A percentile compares a stretch with the other conserved stretches of the same genome.
Evolutionary conservation across 2,797 vertebrate species (phyloP).

Genomic region (Graptemys geographica): DNA sequence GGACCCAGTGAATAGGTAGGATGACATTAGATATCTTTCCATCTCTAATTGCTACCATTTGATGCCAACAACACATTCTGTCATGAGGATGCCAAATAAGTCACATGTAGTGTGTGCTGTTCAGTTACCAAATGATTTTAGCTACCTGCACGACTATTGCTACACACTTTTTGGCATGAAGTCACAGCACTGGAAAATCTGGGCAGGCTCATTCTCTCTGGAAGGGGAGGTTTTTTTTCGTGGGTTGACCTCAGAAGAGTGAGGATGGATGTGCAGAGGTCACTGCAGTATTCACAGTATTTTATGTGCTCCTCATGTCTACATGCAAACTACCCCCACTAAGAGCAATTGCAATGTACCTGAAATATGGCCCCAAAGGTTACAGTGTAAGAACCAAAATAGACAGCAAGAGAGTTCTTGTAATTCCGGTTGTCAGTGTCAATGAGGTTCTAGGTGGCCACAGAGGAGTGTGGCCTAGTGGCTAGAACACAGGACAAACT

Average conservation of each 20-base stretch:
- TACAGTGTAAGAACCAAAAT: not conserved
- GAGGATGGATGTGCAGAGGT: not conserved
- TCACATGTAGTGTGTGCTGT: conserved; percentile 56
- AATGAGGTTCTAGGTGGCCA: not conserved
- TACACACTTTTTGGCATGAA: conserved; percentile 68
- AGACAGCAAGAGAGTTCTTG: not conserved
- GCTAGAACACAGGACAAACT: not conserved
- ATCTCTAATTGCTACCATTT: conserved; percentile 75
- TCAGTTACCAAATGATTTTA: conserved; percentile 59
- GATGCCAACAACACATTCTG: conserved; percentile 67
- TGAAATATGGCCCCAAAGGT: conserved; percentile 18
- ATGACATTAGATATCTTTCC: conserved; percentile 63
- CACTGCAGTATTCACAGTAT: not conserved
- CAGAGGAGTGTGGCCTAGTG: not conserved
- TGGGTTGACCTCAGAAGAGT: conserved; percentile 1
- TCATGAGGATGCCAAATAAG: conserved; percentile 70
- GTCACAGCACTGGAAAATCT: conserved; percentile 43
- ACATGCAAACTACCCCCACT: not conserved
- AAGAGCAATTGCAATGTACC: conserved; percentile 12
- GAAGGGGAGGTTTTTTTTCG: conserved; percentile 25
- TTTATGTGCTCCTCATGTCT: not conserved
- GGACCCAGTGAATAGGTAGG: conserved; percentile 64
- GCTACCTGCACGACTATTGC: conserved; percentile 65
- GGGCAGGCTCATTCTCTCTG: conserved; percentile 47
- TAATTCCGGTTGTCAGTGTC: not conserved